Conservation (phyloP, 1,140 invertebrate species). For the Solenopsis fugax region DNA sequence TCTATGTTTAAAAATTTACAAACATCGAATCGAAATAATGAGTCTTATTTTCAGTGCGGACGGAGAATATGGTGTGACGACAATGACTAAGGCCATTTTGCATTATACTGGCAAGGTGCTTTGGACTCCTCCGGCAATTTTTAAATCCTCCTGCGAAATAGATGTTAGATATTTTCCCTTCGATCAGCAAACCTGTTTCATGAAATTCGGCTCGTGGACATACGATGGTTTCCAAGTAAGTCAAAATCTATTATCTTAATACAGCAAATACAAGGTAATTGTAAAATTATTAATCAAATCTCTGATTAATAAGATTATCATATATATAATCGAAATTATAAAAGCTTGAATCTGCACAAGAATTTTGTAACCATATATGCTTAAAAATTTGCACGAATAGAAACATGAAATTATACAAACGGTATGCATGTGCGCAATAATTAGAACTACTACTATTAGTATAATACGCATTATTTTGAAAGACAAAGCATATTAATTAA, state of each 20-base stretch:
- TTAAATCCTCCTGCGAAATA: conserved; percentile 99
- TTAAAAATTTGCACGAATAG: too few relatives aligned
- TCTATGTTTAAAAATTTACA: not conserved
- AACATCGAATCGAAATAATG: not conserved
- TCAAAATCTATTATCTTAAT: not conserved
- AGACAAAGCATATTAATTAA: not conserved
- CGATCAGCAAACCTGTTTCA: conserved; percentile 98
- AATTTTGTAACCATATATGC: too few relatives aligned
- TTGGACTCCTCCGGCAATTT: conserved; percentile 98
- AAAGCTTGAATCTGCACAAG: too few relatives aligned
- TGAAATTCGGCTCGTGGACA: conserved; percentile 99
- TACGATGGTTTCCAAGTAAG: conserved; percentile 97
- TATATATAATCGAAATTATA: too few relatives aligned
- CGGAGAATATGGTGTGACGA: conserved; percentile 98
- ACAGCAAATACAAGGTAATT: not conserved
- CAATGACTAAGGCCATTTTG: conserved; percentile 98
- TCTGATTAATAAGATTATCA: too few relatives aligned
- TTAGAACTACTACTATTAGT: not conserved
- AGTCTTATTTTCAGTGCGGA: conserved; percentile 92
- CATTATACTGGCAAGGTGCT: conserved; percentile 95
- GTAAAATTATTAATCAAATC: not conserved
- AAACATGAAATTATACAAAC: not conserved
- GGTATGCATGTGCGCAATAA: not conserved
- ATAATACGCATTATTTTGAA: not conserved
- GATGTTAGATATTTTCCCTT: conserved; percentile 99